Conservation (phyloP, 1,140 invertebrate genomes). For the Bilobella aurantiaca region DNA sequence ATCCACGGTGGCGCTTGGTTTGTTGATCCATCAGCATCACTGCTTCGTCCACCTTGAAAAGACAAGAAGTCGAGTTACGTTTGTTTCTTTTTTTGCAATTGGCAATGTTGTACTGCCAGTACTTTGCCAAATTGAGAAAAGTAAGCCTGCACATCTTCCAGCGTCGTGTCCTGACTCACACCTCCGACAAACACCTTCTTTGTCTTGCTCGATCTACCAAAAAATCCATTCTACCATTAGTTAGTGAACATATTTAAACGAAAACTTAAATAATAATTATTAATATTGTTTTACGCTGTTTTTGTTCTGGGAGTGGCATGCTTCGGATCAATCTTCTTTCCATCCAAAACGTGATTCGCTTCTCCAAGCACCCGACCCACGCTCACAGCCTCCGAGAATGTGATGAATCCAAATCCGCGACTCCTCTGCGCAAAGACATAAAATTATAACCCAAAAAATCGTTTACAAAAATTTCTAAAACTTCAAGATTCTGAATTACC, state of each 20-base stretch:
- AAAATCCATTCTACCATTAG: no score
- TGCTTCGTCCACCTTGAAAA: slow-evolving; percentile 56
- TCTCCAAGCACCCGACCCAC: slow-evolving; percentile 81
- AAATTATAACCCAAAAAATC: background rate
- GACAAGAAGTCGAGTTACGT: no score
- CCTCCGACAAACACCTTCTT: slow-evolving; percentile 88
- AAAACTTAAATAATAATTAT: background rate
- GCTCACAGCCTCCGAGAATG: slow-evolving; percentile 75
- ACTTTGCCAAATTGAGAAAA: slow-evolving; percentile 85
- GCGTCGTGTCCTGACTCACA: slow-evolving; percentile 79
- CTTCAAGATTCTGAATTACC: slow-evolving; percentile 45
- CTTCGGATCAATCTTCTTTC: slow-evolving; percentile 88
- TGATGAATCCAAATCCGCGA: slow-evolving; percentile 87
- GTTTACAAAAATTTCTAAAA: no score
- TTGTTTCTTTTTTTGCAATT: no score
- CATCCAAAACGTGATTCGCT: slow-evolving; percentile 82
- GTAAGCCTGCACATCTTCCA: slow-evolving; percentile 80
- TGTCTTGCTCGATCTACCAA: slow-evolving; percentile 48
- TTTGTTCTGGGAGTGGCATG: slow-evolving; percentile 72
- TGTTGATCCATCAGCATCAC: slow-evolving; percentile 92
- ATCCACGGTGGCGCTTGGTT: slow-evolving; percentile 78
- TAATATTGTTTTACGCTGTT: slow-evolving; percentile 21
- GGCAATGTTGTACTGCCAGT: slow-evolving; percentile 1
- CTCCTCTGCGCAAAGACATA: slow-evolving; percentile 58
- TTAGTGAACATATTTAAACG: background rate